These are phyloP conservation scores for Drosophila rhopaloa DNA, from an alignment of 1,140 invertebrate species.

Conservation along the genomic window DNA sequence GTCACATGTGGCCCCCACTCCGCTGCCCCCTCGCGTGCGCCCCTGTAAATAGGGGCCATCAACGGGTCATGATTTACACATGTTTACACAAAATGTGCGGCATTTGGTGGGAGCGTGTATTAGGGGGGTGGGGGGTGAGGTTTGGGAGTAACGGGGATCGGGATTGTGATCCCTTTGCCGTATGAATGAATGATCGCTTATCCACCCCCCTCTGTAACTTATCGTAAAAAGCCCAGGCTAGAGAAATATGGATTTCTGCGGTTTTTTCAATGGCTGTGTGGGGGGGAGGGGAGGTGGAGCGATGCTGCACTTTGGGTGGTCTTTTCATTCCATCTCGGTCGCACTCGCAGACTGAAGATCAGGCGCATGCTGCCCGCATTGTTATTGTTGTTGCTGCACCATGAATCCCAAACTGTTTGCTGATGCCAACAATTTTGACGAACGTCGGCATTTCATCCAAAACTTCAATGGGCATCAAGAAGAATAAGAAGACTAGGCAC, in stretches of 20 bases:
- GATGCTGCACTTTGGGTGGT: slow-evolving; percentile 61
- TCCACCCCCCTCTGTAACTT: slow-evolving; percentile 49
- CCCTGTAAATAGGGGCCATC: slow-evolving; percentile 66
- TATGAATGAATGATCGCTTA: slow-evolving; percentile 72
- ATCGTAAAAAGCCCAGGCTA: slow-evolving; percentile 71
- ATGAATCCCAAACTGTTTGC: slow-evolving; percentile 69
- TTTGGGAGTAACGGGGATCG: slow-evolving; percentile 6
- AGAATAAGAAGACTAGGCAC: slow-evolving; percentile 40
- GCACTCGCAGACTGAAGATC: slow-evolving; percentile 11
- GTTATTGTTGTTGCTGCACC: slow-evolving; percentile 31
- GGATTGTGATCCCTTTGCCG: slow-evolving; percentile 23
- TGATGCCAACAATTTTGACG: slow-evolving; percentile 83
- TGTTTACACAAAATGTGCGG: slow-evolving; percentile 68
- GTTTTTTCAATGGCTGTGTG: slow-evolving; percentile 23
- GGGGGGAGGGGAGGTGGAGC: not conserved
- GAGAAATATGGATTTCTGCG: slow-evolving; percentile 77
- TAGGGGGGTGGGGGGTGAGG: not conserved
- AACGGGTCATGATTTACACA: slow-evolving; percentile 83
- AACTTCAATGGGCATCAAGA: slow-evolving; percentile 76
- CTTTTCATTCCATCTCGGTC: slow-evolving; percentile 21
- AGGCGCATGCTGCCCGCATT: slow-evolving; percentile 53
- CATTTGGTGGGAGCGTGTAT: not conserved
- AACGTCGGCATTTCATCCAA: slow-evolving; percentile 71
- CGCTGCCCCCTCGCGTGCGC: not conserved
- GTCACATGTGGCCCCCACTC: slow-evolving; percentile 53